Evolutionary conservation across 2,113 vertebrate species (phyloP), one percentile per base, ranked within the genome.

Genomic region (Salvelinus alpinus): DNA sequence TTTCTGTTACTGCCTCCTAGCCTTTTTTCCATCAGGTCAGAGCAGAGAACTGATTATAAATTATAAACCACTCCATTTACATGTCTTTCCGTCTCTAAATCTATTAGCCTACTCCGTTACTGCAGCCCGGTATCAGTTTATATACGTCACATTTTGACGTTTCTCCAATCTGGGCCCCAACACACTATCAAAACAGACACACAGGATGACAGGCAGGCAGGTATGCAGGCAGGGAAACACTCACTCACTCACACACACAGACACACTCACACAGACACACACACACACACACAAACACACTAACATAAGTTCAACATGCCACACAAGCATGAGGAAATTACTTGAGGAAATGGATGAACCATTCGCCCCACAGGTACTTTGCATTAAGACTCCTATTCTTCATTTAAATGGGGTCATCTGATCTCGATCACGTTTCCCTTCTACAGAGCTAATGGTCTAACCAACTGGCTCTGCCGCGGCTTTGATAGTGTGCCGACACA

Each of bases 51-150:
- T 11, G 38, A 12, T 44, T 44, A 3, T 44, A 12, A 44, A 83
- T 92, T 86, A 90, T 82, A 86, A 83, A 85, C 66, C 67, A 70
- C 76, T 86, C 64, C 67, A 70, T 77, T 85, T 81, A 76, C 48
- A 64, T 64, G 8, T 57, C 13, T 57, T 71, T 81, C 74, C 74
- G 38, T 76, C 72, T 62, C 51, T 77, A 79, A 83, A 81, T 77
- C 73, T 74, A 81, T 83, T 57, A 18, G 13, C 0, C 16, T 18
- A 57, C 51, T 57, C 51, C 3, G 51, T 57, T 79, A 76, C 24
- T 16, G 34, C 34, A 38, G 34, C 38, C 38, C 38, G 38, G 38
- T 38, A 38, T 9, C 38, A 38, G 38, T 38, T 38, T 38, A 8
- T 34, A 34, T 34, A 34, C 6, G 34, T 38, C 38, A 38, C 38